Conservation (phyloP, 30 jellyfish, hydroid and myxozoan genomes). For the Aurelia sp. region DNA sequence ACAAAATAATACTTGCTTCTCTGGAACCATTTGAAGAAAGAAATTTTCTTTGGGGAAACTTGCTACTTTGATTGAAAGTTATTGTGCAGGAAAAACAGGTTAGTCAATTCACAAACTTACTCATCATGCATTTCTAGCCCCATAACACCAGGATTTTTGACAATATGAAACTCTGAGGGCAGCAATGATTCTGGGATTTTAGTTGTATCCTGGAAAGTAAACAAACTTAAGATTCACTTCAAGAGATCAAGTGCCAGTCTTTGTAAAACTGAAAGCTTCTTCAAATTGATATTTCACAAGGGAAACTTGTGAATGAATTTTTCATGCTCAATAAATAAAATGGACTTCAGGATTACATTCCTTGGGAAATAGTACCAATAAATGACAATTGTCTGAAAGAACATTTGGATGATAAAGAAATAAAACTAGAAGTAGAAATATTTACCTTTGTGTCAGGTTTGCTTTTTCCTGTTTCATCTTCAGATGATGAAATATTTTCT, state of each 20-base stretch:
- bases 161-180: slow-evolving; percentile 90
- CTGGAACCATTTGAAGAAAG: no score
- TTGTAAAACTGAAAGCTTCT: background rate
- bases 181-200: slow-evolving; percentile 56
- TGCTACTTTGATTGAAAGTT: no score
- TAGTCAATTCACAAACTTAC: slow-evolving; percentile 30
- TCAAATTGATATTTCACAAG: background rate
- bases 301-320: background rate
- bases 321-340: no score
- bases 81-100: no score
- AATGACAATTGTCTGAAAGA: background rate
- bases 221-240: background rate
- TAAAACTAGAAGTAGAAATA: background rate
- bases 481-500: background rate
- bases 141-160: slow-evolving; percentile 86
- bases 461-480: background rate
- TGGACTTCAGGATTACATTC: no score
- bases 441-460: background rate
- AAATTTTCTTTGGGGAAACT: no score
- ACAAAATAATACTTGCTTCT: no score
- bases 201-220: slow-evolving; percentile 48
- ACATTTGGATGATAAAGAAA: background rate
- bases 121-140: slow-evolving; percentile 89
- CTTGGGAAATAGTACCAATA: no score
- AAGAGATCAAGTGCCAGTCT: background rate